Evolutionary conservation across 2,888 invertebrate species (phyloP).

Genomic region (Desoria tigrina): DNA sequence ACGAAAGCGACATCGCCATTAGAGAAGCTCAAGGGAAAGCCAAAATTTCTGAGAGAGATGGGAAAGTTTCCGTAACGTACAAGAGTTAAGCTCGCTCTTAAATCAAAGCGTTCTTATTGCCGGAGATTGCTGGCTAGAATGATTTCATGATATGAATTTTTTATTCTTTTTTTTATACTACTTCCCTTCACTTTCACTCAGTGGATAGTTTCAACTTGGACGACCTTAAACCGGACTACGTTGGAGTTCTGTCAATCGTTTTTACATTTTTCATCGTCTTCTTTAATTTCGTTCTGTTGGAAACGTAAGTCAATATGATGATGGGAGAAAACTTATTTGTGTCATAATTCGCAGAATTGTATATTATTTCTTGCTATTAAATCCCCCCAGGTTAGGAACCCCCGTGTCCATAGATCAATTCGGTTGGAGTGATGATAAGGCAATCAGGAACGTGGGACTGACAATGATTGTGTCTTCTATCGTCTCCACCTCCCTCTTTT

Average conservation of each 20-base stretch:
- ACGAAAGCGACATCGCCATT: constrained; percentile 74
- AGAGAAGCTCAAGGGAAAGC: constrained; percentile 68
- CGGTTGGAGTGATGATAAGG: constrained; percentile 76
- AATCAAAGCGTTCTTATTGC: constrained; percentile 12
- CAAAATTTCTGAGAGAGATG: constrained; percentile 26
- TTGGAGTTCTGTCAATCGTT: constrained; percentile 76
- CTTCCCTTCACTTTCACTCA: not conserved
- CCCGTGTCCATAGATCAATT: constrained; percentile 84
- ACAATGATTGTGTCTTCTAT: constrained; percentile 78
- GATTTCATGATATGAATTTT: constrained; percentile 16
- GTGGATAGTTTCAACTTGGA: not conserved
- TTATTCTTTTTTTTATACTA: constrained; percentile 4
- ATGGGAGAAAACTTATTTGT: not conserved
- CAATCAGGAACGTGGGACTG: constrained; percentile 78
- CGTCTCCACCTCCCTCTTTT: constrained; percentile 72
- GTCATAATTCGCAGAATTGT: not conserved
- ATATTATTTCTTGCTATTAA: not conserved
- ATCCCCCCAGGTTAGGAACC: constrained; percentile 66
- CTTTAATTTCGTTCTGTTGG: constrained; percentile 83
- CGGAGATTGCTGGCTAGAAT: not conserved
- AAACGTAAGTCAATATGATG: constrained; percentile 64
- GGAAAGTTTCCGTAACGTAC: constrained; percentile 23
- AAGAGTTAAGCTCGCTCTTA: constrained; percentile 23
- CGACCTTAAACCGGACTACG: constrained; percentile 68
- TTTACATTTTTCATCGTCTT: constrained; percentile 79